Evolutionary conservation across 1,140 invertebrate species (phyloP), one percentile per base, ranked within the genome.

Genomic region (Idris sp.): DNA sequence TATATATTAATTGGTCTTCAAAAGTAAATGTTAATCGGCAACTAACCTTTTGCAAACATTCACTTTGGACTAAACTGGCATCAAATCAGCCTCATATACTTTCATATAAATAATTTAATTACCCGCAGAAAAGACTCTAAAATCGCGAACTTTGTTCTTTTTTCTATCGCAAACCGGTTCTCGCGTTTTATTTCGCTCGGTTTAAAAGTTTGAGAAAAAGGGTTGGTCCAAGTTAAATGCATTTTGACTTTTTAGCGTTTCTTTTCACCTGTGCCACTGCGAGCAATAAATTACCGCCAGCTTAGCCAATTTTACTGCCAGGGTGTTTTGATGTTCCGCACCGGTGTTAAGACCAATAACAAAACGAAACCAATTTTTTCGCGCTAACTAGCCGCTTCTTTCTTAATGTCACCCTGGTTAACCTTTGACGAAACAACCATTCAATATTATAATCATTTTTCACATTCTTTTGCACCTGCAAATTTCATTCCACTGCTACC

Each of bases 241-340:
- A 38, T 54, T 67, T 64, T 46, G 51, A 41, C 44, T 53, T 53
- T 65, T 33, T 65, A 75, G 31, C 72, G 59, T 80, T 81, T 83
- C 81, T 81, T 56, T 84, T 86, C 84, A 85, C 83, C 84, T 84
- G 86, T 85, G 84, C 84, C 85, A 86, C 84, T 72, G 81, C 80
- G 77, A 82, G 86, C 84, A 87, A 87, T 87, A 87, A 87, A 87
- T 87, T 87, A 87, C 86, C 84, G 81, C 77, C 83, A 81, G 82
- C 83, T 87, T 86, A 85, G 84, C 77, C 76, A 80, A 87, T 86
- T 87, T 87, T 87, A 87, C 82, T 84, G 80, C 67, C 41, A 81
- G 79, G 69, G 79, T 80, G 83, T 83, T 84, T 86, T 77, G 81
- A 77, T 78, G 82, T 83, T 82, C 76, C 80, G 81, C 79, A 77